Evolutionary conservation across 2,797 vertebrate species (phyloP).

Genomic region (Etheostoma perlongum): DNA sequence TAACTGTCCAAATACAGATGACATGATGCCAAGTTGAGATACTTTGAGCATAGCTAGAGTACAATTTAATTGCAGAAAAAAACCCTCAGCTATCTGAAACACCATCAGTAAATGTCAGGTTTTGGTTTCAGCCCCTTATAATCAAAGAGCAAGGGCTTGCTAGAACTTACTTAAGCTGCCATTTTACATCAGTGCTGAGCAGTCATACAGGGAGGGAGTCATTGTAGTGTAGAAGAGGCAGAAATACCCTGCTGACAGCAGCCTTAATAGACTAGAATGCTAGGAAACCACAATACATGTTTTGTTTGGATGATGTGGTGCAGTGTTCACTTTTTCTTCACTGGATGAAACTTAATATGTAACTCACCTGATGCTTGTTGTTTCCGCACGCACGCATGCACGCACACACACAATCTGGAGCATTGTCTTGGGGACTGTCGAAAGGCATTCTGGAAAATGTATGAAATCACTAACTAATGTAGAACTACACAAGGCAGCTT

Average conservation of each 20-base stretch:
- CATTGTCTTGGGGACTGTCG: neutral
- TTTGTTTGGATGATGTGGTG: slow-evolving; percentile 14
- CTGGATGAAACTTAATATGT: slow-evolving; percentile 10
- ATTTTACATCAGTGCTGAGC: slow-evolving; percentile 33
- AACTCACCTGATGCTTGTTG: slow-evolving; percentile 19
- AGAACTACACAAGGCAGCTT: neutral
- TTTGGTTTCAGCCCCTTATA: slow-evolving; percentile 28
- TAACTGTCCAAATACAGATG: neutral
- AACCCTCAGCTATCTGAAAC: neutral
- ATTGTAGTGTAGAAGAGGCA: slow-evolving; percentile 33
- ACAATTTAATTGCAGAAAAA: slow-evolving; percentile 2
- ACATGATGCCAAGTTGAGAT: neutral
- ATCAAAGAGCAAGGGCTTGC: slow-evolving; percentile 20
- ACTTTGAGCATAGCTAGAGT: neutral
- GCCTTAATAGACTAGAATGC: slow-evolving; percentile 39
- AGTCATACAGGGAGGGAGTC: slow-evolving; percentile 27
- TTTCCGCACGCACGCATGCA: neutral
- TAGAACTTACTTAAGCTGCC: slow-evolving; percentile 18
- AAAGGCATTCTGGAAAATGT: neutral
- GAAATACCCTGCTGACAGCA: slow-evolving; percentile 35
- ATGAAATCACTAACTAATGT: slow-evolving; percentile 5
- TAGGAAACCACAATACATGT: slow-evolving; percentile 11
- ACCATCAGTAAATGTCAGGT: slow-evolving; percentile 13
- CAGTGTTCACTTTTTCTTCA: slow-evolving; percentile 10
- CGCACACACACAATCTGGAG: neutral